A percentile compares a stretch with the other conserved stretches of the same genome.
phyloP scores from a whole-genome alignment of 64 coral and sea anemone species.

The Actinia tenebrosa region DNA sequence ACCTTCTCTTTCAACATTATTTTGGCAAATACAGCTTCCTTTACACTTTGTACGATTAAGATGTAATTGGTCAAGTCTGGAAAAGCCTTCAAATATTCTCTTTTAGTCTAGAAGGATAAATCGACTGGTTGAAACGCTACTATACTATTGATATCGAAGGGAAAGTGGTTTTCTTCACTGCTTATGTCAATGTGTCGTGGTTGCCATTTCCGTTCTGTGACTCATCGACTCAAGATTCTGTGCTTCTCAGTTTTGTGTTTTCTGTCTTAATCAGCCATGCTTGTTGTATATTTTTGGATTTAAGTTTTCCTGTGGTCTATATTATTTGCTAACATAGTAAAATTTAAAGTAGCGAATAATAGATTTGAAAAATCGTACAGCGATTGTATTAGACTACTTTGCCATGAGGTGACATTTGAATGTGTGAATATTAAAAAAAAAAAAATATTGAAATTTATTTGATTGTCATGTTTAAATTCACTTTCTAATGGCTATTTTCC shows the following conservation, averaged over 20 bases:
- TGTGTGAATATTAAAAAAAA: background rate
- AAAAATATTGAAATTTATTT: background rate
- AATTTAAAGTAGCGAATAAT: background rate
- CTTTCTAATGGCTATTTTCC: background rate
- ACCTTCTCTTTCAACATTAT: background rate
- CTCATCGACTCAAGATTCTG: background rate
- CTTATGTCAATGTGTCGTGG: conserved; percentile 4
- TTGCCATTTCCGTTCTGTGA: conserved; percentile 16
- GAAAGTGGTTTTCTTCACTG: background rate
- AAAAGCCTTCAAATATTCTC: background rate
- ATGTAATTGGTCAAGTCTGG: background rate
- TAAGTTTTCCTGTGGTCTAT: background rate
- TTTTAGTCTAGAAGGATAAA: background rate
- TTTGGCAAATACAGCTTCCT: background rate
- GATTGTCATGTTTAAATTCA: background rate
- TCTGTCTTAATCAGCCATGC: background rate
- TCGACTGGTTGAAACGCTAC: background rate
- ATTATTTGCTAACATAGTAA: background rate
- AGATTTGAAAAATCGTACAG: background rate
- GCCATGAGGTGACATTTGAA: background rate
- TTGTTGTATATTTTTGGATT: background rate
- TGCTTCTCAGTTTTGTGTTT: background rate
- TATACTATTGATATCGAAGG: background rate
- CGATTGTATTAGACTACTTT: background rate
- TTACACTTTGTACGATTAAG: background rate